Base-by-base conservation (phyloP, 2,113 vertebrate species). In the Dipodomys spectabilis region DNA sequence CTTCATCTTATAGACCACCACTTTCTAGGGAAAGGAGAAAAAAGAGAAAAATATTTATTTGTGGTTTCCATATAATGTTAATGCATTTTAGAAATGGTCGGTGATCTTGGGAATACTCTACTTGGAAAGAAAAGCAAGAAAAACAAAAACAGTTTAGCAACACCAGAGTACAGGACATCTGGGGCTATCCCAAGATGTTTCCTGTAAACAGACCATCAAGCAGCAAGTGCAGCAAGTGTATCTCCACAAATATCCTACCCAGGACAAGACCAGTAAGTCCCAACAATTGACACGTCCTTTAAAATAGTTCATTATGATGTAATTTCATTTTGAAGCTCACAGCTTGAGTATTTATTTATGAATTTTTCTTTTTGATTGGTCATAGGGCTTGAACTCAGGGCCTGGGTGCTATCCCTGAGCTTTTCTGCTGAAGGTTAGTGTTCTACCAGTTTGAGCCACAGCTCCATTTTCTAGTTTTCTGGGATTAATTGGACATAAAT, bases 1-100 rank as follows among this genome's bases (percentile, higher is more conserved):
- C 93, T 96, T 92, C 97, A 97, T 98, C 95, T 94, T 97, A 96
- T 94, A 97, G 96, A 97, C 57, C 81, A 86, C 96, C 57, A 64
- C 35, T 67, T 82, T 96, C 98, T 98, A 49, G 49, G 49, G 49
- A 12, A 49, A 12, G 49, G 49, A 49, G 49, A 97, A 30, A 95
- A 96, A 97, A 53, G 88, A 81, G 16, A 45, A 94, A 94, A 96
- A 15, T 86, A 45, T 73, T 97, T 64, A 91, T 94, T 95, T 79
- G 82, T 82, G 79, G 53, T 73, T 93, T 86, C 92, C 92, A 95
- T 18, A 69, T 57, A n/a, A 62, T 62, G 30, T 69, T 69, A 80
- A 64, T 3, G n/a, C 23, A 44, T 96, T 88, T 78, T 62, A 84
- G 69, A 89, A 96, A 39, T 4, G 15, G 74, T 57, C 39, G 35